Evolutionary conservation across 2,797 vertebrate species (phyloP).

Genomic region (Knipowitschia caucasica): DNA sequence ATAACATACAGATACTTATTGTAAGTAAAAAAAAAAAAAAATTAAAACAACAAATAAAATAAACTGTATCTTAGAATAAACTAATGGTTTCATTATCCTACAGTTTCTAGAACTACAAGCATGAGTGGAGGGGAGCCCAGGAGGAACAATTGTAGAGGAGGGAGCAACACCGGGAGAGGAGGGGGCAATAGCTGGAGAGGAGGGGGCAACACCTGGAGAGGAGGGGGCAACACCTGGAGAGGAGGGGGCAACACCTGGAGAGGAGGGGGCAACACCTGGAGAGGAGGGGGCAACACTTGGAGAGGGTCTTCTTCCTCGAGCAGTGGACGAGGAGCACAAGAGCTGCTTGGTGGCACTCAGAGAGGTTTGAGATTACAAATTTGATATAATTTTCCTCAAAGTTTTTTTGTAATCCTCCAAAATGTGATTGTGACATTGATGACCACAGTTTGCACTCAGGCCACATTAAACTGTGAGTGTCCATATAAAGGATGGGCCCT

Average conservation of each 20-base stretch:
- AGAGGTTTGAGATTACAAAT: conserved; percentile 44
- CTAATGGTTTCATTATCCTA: neutral
- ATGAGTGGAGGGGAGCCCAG: conserved; percentile 1
- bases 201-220: conserved; percentile 32
- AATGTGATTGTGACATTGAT: neutral
- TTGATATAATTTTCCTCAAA: neutral
- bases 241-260: conserved; percentile 34
- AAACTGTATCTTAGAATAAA: neutral
- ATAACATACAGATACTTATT: no score
- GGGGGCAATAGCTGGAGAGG: conserved; percentile 23
- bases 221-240: conserved; percentile 39
- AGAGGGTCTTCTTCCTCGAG: conserved; percentile 13
- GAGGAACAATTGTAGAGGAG: conserved; percentile 23
- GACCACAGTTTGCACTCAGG: conserved; percentile 62
- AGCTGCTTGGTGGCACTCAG: conserved; percentile 9
- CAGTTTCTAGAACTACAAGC: neutral
- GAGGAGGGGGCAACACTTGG: conserved; percentile 9
- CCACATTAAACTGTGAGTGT: conserved; percentile 79
- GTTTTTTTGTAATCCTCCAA: neutral
- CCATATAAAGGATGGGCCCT: conserved; percentile 93
- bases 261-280: conserved; percentile 8
- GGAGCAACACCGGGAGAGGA: conserved; percentile 12
- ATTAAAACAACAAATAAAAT: neutral
- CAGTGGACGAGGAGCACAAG: conserved; percentile 26
- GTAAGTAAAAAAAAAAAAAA: no score